phyloP scores from a whole-genome alignment of 2,113 vertebrate genomes.

The Hippopotamus amphibius region DNA sequence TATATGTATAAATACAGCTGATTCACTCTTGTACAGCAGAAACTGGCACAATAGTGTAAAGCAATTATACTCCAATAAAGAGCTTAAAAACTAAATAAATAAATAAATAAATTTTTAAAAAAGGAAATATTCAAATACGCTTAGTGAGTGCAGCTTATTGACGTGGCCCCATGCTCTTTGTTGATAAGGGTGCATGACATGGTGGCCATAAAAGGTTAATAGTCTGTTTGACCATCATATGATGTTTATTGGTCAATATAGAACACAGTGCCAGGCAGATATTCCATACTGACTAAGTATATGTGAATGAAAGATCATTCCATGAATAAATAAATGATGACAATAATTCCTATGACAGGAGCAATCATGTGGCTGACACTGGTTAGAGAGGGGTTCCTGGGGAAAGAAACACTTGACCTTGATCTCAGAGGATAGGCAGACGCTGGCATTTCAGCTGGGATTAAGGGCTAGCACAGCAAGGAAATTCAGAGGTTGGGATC shows the following conservation, averaged over 20 bases:
- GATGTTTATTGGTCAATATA: background rate
- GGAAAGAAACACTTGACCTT: background rate
- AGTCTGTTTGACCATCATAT: rapidly evolving
- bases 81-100: no score
- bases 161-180: background rate
- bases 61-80: no score
- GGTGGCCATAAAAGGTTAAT: background rate
- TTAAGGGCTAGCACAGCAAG: background rate
- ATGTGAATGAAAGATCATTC: background rate
- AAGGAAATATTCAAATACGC: background rate
- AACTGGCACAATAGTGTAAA: no score
- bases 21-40: no score
- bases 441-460: background rate
- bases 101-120: no score
- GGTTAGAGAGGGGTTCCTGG: background rate
- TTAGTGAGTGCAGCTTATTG: rapidly evolving
- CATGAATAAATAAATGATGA: no score
- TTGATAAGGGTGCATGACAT: no score
- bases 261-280: background rate
- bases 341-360: no score
- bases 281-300: rapidly evolving
- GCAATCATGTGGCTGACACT: background rate
- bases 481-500: background rate
- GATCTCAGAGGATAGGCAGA: background rate
- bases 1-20: no score